Conservation (phyloP, 2,113 vertebrate genomes). For the Candoia aspera region DNA sequence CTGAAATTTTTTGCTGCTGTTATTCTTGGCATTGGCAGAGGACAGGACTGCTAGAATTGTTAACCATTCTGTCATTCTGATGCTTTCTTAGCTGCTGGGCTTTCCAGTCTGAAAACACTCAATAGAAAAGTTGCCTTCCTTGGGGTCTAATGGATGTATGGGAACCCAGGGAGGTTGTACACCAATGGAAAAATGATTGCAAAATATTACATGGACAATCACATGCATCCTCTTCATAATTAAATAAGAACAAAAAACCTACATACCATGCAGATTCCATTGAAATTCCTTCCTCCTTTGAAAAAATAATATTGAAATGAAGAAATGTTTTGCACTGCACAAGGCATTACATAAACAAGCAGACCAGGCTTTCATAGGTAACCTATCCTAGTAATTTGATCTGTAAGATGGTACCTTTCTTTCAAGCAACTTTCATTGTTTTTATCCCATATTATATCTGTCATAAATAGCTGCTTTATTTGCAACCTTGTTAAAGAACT, state of each 20-base stretch:
- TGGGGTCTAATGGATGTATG: neutral
- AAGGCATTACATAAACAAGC: neutral
- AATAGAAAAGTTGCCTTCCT: neutral
- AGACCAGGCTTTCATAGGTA: neutral
- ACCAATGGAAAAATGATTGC: neutral
- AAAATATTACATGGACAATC: neutral
- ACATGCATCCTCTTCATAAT: neutral
- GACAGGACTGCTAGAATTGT: neutral
- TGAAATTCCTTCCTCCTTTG: neutral
- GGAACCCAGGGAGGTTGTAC: neutral
- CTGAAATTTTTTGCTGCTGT: neutral
- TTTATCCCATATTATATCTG: neutral
- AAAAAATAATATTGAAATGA: neutral
- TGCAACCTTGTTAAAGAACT: neutral
- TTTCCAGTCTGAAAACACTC: neutral
- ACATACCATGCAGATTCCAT: neutral
- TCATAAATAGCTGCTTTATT: neutral
- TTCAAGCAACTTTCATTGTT: neutral
- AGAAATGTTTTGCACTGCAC: neutral
- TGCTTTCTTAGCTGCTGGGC: neutral
- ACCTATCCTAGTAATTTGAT: neutral
- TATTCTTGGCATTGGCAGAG: neutral
- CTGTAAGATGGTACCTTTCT: neutral
- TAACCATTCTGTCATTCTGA: neutral
- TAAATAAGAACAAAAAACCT: neutral